These are phyloP conservation scores for Bhutanitis thaidina DNA, from an alignment of 2,888 invertebrate species.

Conservation along the genomic window DNA sequence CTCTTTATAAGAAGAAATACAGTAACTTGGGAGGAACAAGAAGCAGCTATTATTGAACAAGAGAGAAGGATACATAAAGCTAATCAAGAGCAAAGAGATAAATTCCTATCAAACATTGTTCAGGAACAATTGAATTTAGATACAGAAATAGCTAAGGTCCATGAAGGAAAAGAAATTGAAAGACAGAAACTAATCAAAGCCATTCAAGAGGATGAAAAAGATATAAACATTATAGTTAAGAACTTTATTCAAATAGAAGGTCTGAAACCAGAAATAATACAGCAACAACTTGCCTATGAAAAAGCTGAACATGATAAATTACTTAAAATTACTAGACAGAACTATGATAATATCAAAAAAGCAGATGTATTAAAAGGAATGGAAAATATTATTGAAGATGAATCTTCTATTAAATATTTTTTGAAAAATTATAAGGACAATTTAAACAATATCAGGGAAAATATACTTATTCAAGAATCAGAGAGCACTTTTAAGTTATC, in stretches of 20 bases:
- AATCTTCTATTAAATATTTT: slow-evolving; percentile 79
- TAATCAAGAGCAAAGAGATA: slow-evolving; percentile 82
- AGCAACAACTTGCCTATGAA: slow-evolving; percentile 83
- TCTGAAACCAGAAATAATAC: slow-evolving; percentile 79
- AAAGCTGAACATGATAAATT: slow-evolving; percentile 83
- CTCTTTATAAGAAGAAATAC: slow-evolving; percentile 51
- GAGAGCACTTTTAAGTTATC: slow-evolving; percentile 81
- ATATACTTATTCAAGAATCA: slow-evolving; percentile 76
- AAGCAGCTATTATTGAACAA: slow-evolving; percentile 81
- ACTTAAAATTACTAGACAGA: slow-evolving; percentile 79
- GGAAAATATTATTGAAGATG: slow-evolving; percentile 84
- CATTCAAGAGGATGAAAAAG: slow-evolving; percentile 82
- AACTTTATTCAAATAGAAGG: slow-evolving; percentile 82
- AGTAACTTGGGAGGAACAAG: slow-evolving; percentile 80
- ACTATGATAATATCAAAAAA: slow-evolving; percentile 81
- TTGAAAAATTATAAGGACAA: slow-evolving; percentile 83
- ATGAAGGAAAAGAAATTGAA: slow-evolving; percentile 83
- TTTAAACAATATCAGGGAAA: slow-evolving; percentile 83
- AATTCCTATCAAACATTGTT: slow-evolving; percentile 74
- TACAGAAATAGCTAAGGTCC: slow-evolving; percentile 83
- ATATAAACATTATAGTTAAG: slow-evolving; percentile 81
- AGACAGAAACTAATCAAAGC: slow-evolving; percentile 80
- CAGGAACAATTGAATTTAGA: slow-evolving; percentile 84
- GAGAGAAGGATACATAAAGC: slow-evolving; percentile 83
- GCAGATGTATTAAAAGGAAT: slow-evolving; percentile 85